These are phyloP conservation scores for Ostrea denselamellosa DNA, from an alignment of 1,140 invertebrate species.

Conservation along the genomic window DNA sequence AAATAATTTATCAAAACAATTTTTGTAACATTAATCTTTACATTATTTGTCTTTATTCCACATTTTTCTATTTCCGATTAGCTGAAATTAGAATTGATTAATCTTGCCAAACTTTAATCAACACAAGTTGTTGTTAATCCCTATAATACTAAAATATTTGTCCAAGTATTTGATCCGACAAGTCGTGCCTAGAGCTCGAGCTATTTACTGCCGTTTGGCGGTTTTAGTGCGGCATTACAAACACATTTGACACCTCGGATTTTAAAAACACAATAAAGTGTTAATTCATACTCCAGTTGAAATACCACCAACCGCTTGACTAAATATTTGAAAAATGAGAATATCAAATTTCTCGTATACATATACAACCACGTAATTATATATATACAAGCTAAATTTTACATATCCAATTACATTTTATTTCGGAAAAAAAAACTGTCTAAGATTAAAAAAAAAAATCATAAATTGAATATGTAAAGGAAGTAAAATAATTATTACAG, in stretches of 20 bases:
- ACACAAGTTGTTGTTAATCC: not conserved
- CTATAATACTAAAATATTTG: constrained; percentile 8
- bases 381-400: not conserved
- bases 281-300: not conserved
- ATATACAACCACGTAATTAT: not conserved
- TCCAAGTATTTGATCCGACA: not conserved
- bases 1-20: not conserved
- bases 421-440: not conserved
- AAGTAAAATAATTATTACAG: too few relatives aligned
- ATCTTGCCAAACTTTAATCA: not conserved
- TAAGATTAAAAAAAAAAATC: too few relatives aligned
- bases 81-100: not conserved
- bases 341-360: not conserved
- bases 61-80: too few relatives aligned
- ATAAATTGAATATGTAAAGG: too few relatives aligned
- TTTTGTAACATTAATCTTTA: not conserved
- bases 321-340: not conserved
- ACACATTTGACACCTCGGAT: not conserved
- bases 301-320: not conserved
- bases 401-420: not conserved
- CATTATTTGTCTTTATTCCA: not conserved
- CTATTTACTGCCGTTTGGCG: not conserved
- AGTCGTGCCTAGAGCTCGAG: not conserved
- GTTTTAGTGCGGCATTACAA: not conserved
- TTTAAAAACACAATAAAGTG: not conserved